Evolutionary conservation across 2,797 vertebrate genomes (phyloP).

Genomic region (Paedocypris micromegethes): DNA sequence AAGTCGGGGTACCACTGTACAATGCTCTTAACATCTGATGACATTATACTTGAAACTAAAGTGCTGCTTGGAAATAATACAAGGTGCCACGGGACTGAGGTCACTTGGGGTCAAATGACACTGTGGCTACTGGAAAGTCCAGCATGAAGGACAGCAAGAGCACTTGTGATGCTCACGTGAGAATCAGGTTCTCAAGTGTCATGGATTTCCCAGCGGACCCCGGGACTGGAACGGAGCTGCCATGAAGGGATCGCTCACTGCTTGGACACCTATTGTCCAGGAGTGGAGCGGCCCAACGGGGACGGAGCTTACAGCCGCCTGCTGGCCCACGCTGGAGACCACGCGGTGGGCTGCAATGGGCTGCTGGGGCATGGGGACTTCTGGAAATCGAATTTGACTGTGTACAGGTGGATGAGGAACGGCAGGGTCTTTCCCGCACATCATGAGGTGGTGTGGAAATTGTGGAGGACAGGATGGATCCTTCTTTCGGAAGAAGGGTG

Average conservation of each 20-base stretch:
- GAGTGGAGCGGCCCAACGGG: constrained; percentile 76
- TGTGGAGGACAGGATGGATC: constrained; percentile 57
- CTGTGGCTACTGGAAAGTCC: background rate
- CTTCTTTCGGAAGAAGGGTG: constrained; percentile 80
- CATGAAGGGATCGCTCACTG: constrained; percentile 72
- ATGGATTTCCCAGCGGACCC: constrained; percentile 71
- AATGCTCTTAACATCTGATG: too few relatives aligned
- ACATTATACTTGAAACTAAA: too few relatives aligned
- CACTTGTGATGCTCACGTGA: too few relatives aligned
- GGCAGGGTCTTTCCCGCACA: constrained; percentile 15
- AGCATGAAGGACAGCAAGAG: background rate
- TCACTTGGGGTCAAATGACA: too few relatives aligned
- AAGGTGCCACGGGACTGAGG: too few relatives aligned
- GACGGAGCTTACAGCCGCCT: constrained; percentile 79
- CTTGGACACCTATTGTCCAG: constrained; percentile 64
- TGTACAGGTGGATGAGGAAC: constrained; percentile 20
- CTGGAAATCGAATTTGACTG: constrained; percentile 51
- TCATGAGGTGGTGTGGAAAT: background rate
- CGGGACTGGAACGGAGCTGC: constrained; percentile 78
- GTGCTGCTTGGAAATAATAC: too few relatives aligned
- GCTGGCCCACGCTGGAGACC: constrained; percentile 77
- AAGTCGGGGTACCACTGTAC: too few relatives aligned
- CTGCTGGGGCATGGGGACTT: constrained; percentile 62
- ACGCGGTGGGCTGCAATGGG: constrained; percentile 69
- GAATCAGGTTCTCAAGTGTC: constrained; percentile 30